phyloP scores from a whole-genome alignment of 2,888 invertebrate species.

The Nematopogon swammerdamellus region DNA sequence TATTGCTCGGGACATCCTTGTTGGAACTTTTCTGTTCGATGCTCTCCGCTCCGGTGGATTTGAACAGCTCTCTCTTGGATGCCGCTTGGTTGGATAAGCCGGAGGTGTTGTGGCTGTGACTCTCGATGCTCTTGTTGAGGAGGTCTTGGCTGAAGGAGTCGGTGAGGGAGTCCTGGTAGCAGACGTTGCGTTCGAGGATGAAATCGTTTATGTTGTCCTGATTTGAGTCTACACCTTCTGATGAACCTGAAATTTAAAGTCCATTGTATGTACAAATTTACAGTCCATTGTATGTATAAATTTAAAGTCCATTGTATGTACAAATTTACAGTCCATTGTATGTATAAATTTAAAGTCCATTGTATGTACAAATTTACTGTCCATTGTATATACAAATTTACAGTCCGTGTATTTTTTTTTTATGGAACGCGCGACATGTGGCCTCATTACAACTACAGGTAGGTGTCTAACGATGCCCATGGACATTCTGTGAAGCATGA shows the following conservation, averaged over 20 bases:
- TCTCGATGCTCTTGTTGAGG: conserved; percentile 35
- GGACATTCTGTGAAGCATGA: too few relatives aligned
- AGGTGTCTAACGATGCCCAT: too few relatives aligned
- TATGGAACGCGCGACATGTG: too few relatives aligned
- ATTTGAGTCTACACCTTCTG: conserved; percentile 38
- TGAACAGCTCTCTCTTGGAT: conserved; percentile 32
- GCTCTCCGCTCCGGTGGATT: conserved; percentile 26
- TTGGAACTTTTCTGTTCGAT: conserved; percentile 35
- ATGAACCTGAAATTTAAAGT: conserved; percentile 37
- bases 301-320: too few relatives aligned
- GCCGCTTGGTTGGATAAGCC: conserved; percentile 15
- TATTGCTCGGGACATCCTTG: conserved; percentile 36
- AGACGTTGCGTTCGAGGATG: conserved; percentile 44
- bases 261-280: too few relatives aligned
- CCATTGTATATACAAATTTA: too few relatives aligned
- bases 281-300: too few relatives aligned
- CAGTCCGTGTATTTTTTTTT: too few relatives aligned
- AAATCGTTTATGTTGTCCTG: conserved; percentile 46
- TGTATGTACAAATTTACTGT: too few relatives aligned
- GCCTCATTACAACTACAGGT: too few relatives aligned
- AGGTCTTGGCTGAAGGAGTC: conserved; percentile 44
- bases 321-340: too few relatives aligned
- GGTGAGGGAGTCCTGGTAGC: conserved; percentile 47
- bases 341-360: too few relatives aligned
- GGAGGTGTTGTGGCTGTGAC: conserved; percentile 21